These are phyloP conservation scores for Patella pellucida DNA, from an alignment of 2,888 invertebrate species.

Conservation along the genomic window DNA sequence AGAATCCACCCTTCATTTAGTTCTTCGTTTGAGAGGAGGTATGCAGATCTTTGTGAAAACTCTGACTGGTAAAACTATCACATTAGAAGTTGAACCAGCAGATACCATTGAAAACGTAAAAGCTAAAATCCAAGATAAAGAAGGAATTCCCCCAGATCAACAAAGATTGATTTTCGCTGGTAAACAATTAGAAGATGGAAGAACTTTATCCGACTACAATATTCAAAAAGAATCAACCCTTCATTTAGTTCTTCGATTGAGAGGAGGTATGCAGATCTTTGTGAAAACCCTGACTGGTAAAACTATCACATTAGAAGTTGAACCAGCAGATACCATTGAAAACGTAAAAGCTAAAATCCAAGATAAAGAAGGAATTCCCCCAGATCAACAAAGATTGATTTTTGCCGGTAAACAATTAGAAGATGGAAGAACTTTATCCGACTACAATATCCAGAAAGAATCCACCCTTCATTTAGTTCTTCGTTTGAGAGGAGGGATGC, in stretches of 20 bases:
- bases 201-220: slow-evolving; percentile 92
- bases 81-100: slow-evolving; percentile 79
- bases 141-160: slow-evolving; percentile 79
- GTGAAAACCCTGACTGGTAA: slow-evolving; percentile 59
- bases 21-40: slow-evolving; percentile 83
- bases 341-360: slow-evolving; percentile 82
- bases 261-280: slow-evolving; percentile 85
- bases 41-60: slow-evolving; percentile 79
- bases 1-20: slow-evolving; percentile 91
- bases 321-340: slow-evolving; percentile 92
- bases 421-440: slow-evolving; percentile 91
- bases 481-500: slow-evolving; percentile 78
- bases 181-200: slow-evolving; percentile 94
- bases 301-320: slow-evolving; percentile 64
- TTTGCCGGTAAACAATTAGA: slow-evolving; percentile 96
- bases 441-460: slow-evolving; percentile 95
- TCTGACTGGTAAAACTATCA: slow-evolving; percentile 68
- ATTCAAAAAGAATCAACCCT: slow-evolving; percentile 96
- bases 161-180: slow-evolving; percentile 93
- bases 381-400: slow-evolving; percentile 74
- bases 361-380: slow-evolving; percentile 76
- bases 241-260: slow-evolving; percentile 88
- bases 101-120: slow-evolving; percentile 96
- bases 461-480: slow-evolving; percentile 92
- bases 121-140: slow-evolving; percentile 74